Percentiles rank a stretch among this genome's conserved stretches.
Conservation (phyloP, 2,888 invertebrate genomes). For the Chymomyza amoena region DNA sequence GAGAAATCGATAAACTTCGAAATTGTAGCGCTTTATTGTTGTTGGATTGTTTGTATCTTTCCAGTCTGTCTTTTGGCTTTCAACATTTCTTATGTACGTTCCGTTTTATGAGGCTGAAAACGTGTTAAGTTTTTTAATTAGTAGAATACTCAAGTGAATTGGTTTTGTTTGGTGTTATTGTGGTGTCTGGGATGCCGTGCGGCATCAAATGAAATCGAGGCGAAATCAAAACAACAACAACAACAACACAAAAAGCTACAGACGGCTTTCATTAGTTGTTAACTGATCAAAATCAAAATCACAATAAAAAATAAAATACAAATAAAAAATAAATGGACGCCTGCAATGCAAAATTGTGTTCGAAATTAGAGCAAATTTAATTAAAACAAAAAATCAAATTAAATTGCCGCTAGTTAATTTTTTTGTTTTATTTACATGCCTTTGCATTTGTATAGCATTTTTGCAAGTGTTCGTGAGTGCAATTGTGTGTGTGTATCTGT, state of each 20-base stretch:
- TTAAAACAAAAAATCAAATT: neutral
- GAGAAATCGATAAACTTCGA: constrained; percentile 16
- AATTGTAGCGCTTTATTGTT: neutral
- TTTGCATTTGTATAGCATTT: too few species aligned
- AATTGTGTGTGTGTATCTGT: neutral
- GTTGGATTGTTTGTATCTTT: neutral
- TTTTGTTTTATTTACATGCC: neutral
- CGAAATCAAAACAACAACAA: neutral
- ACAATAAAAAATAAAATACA: constrained; percentile 31
- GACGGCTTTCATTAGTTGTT: neutral
- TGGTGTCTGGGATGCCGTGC: neutral
- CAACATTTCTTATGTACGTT: neutral
- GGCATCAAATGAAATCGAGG: constrained; percentile 11
- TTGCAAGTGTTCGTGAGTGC: too few species aligned
- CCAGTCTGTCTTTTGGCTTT: too few species aligned
- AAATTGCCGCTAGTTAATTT: neutral
- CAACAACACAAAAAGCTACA: neutral
- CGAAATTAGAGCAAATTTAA: neutral
- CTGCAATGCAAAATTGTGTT: constrained; percentile 11
- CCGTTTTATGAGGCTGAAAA: constrained; percentile 10
- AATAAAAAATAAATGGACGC: constrained; percentile 2
- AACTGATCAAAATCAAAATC: constrained; percentile 10
- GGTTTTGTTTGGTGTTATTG: neutral
- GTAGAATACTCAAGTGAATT: constrained; percentile 36
- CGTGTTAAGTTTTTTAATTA: constrained; percentile 56